A percentile compares a stretch with the other conserved stretches of the same genome.
phyloP scores from a whole-genome alignment of 1,140 invertebrate species.

The Harlomillsia oculata region DNA sequence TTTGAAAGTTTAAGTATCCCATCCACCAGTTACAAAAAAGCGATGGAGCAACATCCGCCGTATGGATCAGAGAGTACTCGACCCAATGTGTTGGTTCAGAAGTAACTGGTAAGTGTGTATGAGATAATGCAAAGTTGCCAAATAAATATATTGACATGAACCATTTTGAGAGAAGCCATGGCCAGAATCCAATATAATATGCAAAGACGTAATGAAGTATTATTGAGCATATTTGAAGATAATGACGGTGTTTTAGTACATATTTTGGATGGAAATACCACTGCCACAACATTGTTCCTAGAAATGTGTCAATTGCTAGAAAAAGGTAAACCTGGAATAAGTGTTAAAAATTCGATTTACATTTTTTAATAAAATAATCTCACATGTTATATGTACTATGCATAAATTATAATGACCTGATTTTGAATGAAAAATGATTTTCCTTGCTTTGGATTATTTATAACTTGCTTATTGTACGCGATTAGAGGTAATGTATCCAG shows the following conservation, averaged over 20 bases:
- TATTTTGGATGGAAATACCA: conserved; percentile 3
- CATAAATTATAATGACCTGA: too few species aligned
- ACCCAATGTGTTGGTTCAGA: conserved; percentile 15
- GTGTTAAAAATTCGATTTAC: too few species aligned
- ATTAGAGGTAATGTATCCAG: conserved; percentile 12
- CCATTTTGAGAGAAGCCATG: not conserved
- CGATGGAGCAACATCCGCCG: conserved; percentile 2
- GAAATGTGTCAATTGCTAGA: not conserved
- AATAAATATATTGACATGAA: not conserved
- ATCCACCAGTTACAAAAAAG: conserved; percentile 16
- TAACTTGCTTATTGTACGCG: conserved; percentile 3
- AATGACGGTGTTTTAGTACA: not conserved
- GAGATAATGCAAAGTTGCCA: conserved; percentile 8
- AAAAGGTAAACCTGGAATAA: conserved; percentile 1
- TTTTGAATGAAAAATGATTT: conserved; percentile 12
- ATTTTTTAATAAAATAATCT: too few species aligned
- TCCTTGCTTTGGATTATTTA: conserved; percentile 3
- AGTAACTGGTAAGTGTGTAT: conserved; percentile 7
- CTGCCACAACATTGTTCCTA: not conserved
- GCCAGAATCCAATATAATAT: not conserved
- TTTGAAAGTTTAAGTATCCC: conserved; percentile 17
- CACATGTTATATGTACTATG: too few species aligned
- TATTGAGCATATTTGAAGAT: conserved; percentile 1
- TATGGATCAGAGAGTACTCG: conserved; percentile 14
- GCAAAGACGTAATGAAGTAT: not conserved